These are phyloP conservation scores for Ptilonorhynchus violaceus DNA, from an alignment of 2,113 vertebrate species.

Conservation along the genomic window DNA sequence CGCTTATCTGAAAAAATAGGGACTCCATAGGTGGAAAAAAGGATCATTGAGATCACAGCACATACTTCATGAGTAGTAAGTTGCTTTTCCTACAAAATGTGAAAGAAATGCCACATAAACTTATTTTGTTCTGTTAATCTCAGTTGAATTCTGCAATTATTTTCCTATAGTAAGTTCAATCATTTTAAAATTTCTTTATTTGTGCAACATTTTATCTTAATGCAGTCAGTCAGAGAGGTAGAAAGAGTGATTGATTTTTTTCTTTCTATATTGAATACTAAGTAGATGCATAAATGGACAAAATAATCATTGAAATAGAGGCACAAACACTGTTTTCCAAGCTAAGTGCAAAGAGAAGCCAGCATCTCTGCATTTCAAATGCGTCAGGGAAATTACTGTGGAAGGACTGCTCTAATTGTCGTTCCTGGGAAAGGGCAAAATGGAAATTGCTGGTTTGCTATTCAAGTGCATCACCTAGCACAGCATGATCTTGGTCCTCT, in stretches of 20 bases:
- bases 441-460: slow-evolving; percentile 1
- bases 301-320: neutral
- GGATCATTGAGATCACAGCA: neutral
- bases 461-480: neutral
- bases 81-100: neutral
- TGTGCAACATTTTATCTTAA: neutral
- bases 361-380: neutral
- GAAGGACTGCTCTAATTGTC: neutral
- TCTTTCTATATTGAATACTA: neutral
- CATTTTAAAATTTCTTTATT: neutral
- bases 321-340: neutral
- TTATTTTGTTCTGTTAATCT: neutral
- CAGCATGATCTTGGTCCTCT: neutral
- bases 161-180: neutral
- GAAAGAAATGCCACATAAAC: neutral
- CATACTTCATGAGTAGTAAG: neutral
- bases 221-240: neutral
- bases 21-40: neutral
- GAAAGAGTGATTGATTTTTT: neutral
- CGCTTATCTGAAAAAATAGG: neutral
- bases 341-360: neutral
- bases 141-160: neutral
- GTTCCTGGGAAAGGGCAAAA: neutral
- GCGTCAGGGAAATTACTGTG: neutral
- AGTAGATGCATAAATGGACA: neutral